Conservation (phyloP, 1,140 invertebrate genomes). For the Platorchestia sp. region DNA sequence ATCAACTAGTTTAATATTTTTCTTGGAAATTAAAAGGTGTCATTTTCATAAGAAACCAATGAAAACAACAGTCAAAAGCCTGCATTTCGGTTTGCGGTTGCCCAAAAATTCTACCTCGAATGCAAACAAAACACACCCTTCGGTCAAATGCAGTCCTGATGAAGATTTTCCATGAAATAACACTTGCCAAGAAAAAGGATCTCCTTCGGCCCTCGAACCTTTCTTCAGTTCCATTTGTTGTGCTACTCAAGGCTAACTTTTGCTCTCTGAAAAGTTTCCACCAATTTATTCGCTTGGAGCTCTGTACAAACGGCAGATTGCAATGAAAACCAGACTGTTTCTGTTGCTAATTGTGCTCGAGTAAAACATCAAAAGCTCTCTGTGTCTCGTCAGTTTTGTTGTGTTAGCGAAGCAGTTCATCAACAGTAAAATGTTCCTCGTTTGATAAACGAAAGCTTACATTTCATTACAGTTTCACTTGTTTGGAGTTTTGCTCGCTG, state of each 20-base stretch:
- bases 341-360: constrained; percentile 21
- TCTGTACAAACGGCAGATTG: constrained; percentile 52
- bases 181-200: neutral
- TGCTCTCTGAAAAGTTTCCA: constrained; percentile 39
- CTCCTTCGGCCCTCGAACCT: constrained; percentile 25
- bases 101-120: neutral
- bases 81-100: no score
- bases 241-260: constrained; percentile 55
- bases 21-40: neutral
- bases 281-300: constrained; percentile 54
- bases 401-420: neutral
- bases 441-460: neutral
- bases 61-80: no score
- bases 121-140: neutral
- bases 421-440: neutral
- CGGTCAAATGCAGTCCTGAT: neutral
- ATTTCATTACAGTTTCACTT: neutral
- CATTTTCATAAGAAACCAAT: neutral
- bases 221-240: constrained; percentile 55
- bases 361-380: constrained; percentile 1
- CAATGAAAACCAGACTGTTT: constrained; percentile 50
- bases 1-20: neutral
- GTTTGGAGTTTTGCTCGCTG: no score
- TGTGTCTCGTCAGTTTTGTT: neutral
- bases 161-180: neutral